Evolutionary conservation across 2,113 vertebrate species (phyloP), one percentile per base, ranked within the genome.

Genomic region (Solea solea): DNA sequence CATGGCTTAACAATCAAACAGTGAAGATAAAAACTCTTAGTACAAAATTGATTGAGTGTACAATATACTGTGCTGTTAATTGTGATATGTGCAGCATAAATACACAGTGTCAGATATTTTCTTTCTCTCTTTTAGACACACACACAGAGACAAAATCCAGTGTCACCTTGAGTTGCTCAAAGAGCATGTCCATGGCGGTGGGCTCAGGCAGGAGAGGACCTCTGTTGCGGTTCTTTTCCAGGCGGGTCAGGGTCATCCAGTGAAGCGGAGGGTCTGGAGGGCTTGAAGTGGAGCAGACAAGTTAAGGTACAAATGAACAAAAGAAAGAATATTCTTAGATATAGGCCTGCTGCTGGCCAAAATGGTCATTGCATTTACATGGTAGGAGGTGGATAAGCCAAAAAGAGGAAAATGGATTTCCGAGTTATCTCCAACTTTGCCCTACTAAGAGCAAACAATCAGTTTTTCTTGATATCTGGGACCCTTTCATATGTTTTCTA

Each of bases 101-200:
- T 14, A 42, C 6, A 9, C 6, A 9, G 51, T 54, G 10, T 16
- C 16, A 16, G 7, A 39, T 27, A 16, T 45, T n/a, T 11, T 68
- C 15, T 21, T 13, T 57, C 11, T 78, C 12, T 54, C 10, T 71
- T 63, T 58, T 39, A 39, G 13, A 56, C 28, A 34, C 27, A 56
- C 27, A n/a, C 28, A 50, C 44, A 50, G 9, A 68, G 40, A 54
- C 21, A 58, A 75, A 66, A 62, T 27, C 8, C 42, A 40, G 45
- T 57, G 14, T 74, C 61, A 88, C 93, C 90, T 87, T 89, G 28
- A 93, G 87, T 76, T 89, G 86, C 39, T 91, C 87, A 6, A 79
- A 91, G 5, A 94, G 91, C 67, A 83, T 85, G 78, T 94, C 93
- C 81, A 93, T 87, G 59, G 92, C 92, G 0, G 92, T 93, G 71